Conservation (phyloP, 2,797 vertebrate genomes). For the Spinus pinus region DNA sequence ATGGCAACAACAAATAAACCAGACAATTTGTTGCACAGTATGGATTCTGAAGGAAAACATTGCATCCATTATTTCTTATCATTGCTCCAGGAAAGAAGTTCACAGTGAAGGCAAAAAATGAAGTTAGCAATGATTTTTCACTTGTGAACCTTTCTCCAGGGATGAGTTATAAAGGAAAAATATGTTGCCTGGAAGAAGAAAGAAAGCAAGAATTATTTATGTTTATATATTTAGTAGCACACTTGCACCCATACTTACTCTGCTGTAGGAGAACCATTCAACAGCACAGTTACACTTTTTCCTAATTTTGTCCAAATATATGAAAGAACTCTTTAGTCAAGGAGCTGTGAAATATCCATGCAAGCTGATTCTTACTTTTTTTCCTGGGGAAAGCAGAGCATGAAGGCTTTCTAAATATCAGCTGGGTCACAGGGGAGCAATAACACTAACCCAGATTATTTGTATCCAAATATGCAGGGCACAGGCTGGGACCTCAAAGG, state of each 20-base stretch:
- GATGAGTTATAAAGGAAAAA: constrained; percentile 52
- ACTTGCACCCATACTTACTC: background rate
- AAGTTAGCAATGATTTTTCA: constrained; percentile 70
- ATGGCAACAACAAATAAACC: constrained; percentile 52
- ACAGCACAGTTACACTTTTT: background rate
- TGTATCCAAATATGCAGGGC: background rate
- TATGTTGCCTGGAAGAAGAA: constrained; percentile 1
- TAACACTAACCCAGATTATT: background rate
- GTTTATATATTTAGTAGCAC: background rate
- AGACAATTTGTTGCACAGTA: constrained; percentile 14
- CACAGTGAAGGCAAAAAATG: constrained; percentile 41
- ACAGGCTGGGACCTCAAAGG: background rate
- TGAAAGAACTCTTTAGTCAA: background rate
- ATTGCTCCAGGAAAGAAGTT: constrained; percentile 60
- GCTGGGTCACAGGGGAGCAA: background rate
- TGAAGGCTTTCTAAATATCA: background rate
- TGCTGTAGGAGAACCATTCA: background rate
- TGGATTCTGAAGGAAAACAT: background rate
- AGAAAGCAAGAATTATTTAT: constrained; percentile 13
- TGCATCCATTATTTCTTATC: constrained; percentile 57
- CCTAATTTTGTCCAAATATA: background rate
- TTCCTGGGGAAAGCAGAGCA: background rate
- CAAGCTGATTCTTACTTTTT: background rate
- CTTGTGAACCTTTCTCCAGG: constrained; percentile 47
- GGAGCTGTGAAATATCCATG: background rate